A percentile compares a stretch with the other conserved stretches of the same genome.
These are phyloP conservation scores for Agrochola circellaris DNA, from an alignment of 2,888 invertebrate species.

Conservation along the genomic window DNA sequence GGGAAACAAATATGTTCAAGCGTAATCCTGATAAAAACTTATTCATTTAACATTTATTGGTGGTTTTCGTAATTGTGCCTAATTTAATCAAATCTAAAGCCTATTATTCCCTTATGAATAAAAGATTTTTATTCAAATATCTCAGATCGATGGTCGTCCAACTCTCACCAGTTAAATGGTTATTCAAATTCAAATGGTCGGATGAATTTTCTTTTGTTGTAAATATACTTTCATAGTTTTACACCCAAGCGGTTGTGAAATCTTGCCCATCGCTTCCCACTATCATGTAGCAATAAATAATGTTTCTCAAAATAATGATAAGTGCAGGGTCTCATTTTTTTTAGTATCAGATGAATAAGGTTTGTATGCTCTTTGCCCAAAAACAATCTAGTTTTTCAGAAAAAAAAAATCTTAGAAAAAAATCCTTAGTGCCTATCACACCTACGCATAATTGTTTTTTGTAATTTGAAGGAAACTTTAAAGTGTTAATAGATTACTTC, in stretches of 20 bases:
- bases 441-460: too few species aligned
- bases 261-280: not conserved
- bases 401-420: not conserved
- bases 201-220: constrained; percentile 13
- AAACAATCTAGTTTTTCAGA: not conserved
- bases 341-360: not conserved
- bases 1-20: too few species aligned
- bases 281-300: not conserved
- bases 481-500: too few species aligned
- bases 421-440: not conserved
- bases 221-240: constrained; percentile 28
- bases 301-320: not conserved
- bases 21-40: too few species aligned
- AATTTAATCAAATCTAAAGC: not conserved
- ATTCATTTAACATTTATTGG: too few species aligned
- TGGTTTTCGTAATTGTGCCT: not conserved
- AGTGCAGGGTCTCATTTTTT: not conserved
- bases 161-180: constrained; percentile 26
- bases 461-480: not conserved
- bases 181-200: constrained; percentile 33
- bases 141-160: constrained; percentile 11
- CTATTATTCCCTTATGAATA: constrained; percentile 13
- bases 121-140: constrained; percentile 37
- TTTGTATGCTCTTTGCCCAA: too few species aligned
- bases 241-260: constrained; percentile 22